phyloP scores from a whole-genome alignment of 1,140 invertebrate species.

The Drosophila aff. region DNA sequence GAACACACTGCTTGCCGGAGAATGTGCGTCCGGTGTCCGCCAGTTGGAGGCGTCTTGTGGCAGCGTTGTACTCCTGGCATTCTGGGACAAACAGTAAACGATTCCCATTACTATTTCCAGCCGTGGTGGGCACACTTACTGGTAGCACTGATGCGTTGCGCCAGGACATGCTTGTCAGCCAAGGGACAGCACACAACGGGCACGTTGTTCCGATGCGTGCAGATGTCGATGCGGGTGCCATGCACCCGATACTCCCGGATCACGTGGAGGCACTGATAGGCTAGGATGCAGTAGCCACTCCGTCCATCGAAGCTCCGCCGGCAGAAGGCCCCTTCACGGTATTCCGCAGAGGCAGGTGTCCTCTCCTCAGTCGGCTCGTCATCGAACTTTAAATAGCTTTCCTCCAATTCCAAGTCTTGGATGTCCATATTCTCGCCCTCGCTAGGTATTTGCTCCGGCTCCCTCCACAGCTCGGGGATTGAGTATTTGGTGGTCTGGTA shows the following conservation, averaged over 20 bases:
- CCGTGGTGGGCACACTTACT: conserved; percentile 45
- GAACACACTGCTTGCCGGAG: conserved; percentile 73
- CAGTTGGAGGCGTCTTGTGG: conserved; percentile 53
- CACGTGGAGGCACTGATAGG: conserved; percentile 78
- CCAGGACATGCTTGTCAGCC: conserved; percentile 70
- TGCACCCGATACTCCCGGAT: conserved; percentile 78
- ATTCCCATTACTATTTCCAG: not conserved
- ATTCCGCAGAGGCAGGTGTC: not conserved
- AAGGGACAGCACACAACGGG: conserved; percentile 82
- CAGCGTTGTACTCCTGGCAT: conserved; percentile 77
- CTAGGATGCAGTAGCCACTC: conserved; percentile 79
- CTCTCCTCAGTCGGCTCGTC: conserved; percentile 17
- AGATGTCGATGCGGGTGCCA: conserved; percentile 74
- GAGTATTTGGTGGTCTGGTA: conserved; percentile 72
- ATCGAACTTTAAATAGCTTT: conserved; percentile 62
- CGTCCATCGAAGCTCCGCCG: conserved; percentile 78
- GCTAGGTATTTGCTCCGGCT: conserved; percentile 10
- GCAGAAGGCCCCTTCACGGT: conserved; percentile 73
- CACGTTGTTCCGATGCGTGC: conserved; percentile 73
- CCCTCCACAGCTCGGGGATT: conserved; percentile 39
- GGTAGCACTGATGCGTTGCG: conserved; percentile 72
- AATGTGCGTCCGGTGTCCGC: conserved; percentile 50
- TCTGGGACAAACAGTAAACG: conserved; percentile 39
- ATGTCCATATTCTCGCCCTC: not conserved
- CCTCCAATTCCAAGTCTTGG: conserved; percentile 7